phyloP scores from a whole-genome alignment of 2,113 vertebrate species.

The Salvelinus sp. region DNA sequence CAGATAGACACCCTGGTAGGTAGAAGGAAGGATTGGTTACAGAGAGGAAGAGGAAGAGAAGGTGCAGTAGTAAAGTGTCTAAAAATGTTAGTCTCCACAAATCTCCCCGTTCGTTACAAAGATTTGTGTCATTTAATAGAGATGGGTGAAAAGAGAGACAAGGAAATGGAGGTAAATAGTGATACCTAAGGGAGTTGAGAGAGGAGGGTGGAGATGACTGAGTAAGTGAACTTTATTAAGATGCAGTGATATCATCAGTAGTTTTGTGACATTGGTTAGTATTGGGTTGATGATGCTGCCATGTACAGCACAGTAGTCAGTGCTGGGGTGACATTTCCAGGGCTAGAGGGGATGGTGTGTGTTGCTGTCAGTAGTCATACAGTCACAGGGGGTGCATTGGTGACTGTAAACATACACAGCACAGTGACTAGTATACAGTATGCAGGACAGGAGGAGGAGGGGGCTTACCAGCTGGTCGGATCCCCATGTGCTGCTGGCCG shows the following conservation, averaged over 20 bases:
- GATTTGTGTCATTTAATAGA: conserved; percentile 2
- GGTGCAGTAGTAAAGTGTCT: too few relatives aligned
- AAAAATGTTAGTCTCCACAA: neutral
- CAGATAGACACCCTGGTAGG: conserved; percentile 31
- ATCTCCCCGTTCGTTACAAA: neutral
- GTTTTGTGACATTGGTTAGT: conserved; percentile 33
- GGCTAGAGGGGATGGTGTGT: neutral
- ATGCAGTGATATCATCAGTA: conserved; percentile 25
- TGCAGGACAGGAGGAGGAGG: conserved; percentile 8
- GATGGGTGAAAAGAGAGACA: conserved; percentile 55
- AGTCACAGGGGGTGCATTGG: conserved; percentile 5
- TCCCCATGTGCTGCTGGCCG: conserved; percentile 99
- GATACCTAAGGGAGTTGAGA: neutral
- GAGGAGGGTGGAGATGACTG: neutral
- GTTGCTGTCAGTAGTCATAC: conserved; percentile 25
- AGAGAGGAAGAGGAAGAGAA: neutral
- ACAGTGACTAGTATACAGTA: conserved; percentile 44
- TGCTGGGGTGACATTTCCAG: conserved; percentile 36
- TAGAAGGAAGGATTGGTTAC: conserved; percentile 26
- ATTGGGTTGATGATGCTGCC: conserved; percentile 26
- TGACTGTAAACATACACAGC: too few relatives aligned
- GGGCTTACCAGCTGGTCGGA: conserved; percentile 92
- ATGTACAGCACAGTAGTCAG: conserved; percentile 8
- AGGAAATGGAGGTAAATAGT: conserved; percentile 64
- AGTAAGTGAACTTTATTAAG: conserved; percentile 33